These are phyloP conservation scores for Cephalopholis sonnerati DNA, from an alignment of 2,113 vertebrate species.

Conservation along the genomic window DNA sequence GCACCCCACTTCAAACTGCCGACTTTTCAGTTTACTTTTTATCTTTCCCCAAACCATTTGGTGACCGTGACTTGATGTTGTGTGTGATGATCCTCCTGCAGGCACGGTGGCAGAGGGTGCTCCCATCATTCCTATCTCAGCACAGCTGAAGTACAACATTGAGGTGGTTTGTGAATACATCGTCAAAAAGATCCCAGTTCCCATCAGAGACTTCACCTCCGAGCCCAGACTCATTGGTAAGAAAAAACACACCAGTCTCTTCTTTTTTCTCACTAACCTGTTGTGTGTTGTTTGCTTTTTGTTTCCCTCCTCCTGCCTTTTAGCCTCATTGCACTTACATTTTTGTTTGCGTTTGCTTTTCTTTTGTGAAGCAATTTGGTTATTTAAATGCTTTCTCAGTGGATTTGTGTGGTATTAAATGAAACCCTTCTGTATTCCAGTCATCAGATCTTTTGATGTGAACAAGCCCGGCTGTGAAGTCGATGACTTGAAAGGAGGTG, in stretches of 20 bases:
- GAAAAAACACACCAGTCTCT: not conserved
- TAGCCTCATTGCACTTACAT: not conserved
- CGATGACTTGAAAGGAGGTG: conserved; percentile 97
- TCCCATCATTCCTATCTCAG: conserved; percentile 98
- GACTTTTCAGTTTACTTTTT: not conserved
- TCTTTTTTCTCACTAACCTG: not conserved
- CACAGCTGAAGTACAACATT: conserved; percentile 98
- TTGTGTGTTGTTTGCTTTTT: not conserved
- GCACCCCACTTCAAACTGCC: too few species aligned
- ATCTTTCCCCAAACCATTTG: not conserved
- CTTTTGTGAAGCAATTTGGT: too few species aligned
- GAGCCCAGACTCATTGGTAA: conserved; percentile 97
- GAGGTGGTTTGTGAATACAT: conserved; percentile 99
- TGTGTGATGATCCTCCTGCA: conserved; percentile 59
- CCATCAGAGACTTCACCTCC: conserved; percentile 96
- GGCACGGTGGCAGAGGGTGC: conserved; percentile 98
- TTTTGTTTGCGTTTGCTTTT: not conserved
- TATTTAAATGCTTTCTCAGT: not conserved
- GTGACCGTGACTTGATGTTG: not conserved
- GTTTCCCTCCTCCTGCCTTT: not conserved
- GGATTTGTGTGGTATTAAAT: too few species aligned
- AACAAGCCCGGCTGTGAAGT: conserved; percentile 99
- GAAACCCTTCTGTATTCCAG: conserved; percentile 77
- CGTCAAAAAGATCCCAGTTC: conserved; percentile 98
- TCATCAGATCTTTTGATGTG: conserved; percentile 98